Evolutionary conservation across 2,888 invertebrate species (phyloP), one percentile per base, ranked within the genome.

Genomic region (Papilio protenor): DNA sequence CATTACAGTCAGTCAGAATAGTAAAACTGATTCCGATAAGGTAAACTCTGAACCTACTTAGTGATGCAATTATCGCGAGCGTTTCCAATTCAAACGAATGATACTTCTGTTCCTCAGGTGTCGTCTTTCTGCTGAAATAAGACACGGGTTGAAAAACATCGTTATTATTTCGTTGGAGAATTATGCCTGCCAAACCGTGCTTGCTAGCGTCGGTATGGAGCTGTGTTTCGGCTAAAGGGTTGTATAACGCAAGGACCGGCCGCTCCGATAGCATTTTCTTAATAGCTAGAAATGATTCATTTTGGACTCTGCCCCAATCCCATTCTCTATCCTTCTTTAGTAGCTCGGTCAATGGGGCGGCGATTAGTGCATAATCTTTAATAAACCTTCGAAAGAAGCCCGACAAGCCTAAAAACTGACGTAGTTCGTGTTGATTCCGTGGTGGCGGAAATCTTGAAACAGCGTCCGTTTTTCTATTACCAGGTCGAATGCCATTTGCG

Each of bases 311-410:
- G 11, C 45, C 72, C 49, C 72, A 72, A 14, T 11, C 2, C 72
- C 72, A 72, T 23, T 23, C 16, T 23, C 33, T n/a, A 5, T 73
- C 16, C 11, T 14, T 78, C 55, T 71, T 77, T 14, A 77, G 18
- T 4, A 81, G 71, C 23, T 23, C 45, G 0, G 78, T 79, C 40
- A 81, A 57, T 8, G 79, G 81, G 59, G 76, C 71, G 1, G 78
- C 76, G 11, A 79, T 77, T 1, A 64, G 18, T 4, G 78, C 75
- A 59, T 77, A 79, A 5, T 57, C 75, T 40, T 57, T 79, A 0
- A 79, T 64, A 49, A 79, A 81, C n/a, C 78, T 59, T 33, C 79
- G 70, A 59, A 79, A 81, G 27, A 75, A 81, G 27, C 78, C 76
- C 1, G 77, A 71, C 8, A 79, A 23, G 3, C 79, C 80, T 0